phyloP scores from a whole-genome alignment of 2,113 vertebrate species.

The Galeopterus variegatus region DNA sequence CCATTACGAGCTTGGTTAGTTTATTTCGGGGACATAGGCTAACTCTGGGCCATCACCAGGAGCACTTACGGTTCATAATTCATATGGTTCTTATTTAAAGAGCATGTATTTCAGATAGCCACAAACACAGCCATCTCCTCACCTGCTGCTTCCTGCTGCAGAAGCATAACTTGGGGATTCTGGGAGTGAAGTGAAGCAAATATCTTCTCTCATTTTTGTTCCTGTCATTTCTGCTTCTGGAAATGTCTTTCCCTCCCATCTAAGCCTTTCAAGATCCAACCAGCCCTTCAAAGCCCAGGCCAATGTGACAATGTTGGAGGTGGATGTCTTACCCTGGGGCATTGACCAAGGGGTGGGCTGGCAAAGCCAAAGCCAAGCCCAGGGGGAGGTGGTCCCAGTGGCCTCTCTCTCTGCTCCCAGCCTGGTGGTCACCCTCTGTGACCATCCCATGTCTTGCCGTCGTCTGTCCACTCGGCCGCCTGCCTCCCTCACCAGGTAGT shows the following conservation, averaged over 20 bases:
- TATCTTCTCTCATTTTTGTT: too few species aligned
- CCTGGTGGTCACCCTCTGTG: fast-evolving
- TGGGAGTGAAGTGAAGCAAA: background rate
- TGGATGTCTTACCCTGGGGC: background rate
- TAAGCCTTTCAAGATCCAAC: too few species aligned
- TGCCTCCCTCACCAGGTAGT: background rate
- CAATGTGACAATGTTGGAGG: background rate
- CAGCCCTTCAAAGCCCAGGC: too few species aligned
- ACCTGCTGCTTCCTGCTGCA: background rate
- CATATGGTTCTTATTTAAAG: background rate
- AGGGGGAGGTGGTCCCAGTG: background rate
- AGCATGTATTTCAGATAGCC: background rate
- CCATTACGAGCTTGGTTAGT: background rate
- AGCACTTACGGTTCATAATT: background rate
- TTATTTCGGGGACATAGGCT: background rate
- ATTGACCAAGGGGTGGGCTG: too few species aligned
- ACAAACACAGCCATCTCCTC: background rate
- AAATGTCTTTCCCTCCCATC: too few species aligned
- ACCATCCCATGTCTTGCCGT: background rate
- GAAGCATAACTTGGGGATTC: background rate
- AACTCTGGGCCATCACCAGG: background rate
- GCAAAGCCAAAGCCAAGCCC: background rate
- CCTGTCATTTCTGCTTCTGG: too few species aligned
- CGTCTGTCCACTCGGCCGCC: too few species aligned
- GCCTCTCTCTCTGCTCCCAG: background rate